Base-by-base conservation (phyloP, 2,888 invertebrate genomes). In the Orthosia gothica region DNA sequence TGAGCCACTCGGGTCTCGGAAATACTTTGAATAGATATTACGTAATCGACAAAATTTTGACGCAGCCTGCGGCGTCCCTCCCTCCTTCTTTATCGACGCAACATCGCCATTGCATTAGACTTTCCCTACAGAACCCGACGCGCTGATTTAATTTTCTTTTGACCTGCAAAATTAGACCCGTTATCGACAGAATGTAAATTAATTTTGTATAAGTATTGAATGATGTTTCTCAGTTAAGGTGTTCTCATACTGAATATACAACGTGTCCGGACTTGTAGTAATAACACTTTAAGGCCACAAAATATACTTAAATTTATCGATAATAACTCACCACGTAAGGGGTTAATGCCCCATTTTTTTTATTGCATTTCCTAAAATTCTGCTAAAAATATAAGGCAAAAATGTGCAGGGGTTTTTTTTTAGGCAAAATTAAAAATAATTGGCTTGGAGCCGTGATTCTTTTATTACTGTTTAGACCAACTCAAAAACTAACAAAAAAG, bases 11-110 rank as follows among this genome's bases (percentile, higher is more conserved):
- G 68, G 52, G 20, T 80, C 81, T 76, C 79, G 85, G 85, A 86
- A 91, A 88, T 91, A 91, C 91, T 94, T 93, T 93, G 93, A 94
- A 95, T 94, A 91, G 91, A 92, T 93, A 94, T 93, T 91, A 92
- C 91, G 91, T 89, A 91, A 93, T 93, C 92, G 90, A 83, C 86
- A 86, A 89, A 90, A 93, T 91, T 92, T 92, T 89, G 91, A 92
- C 91, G 90, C 91, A 91, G 89, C 90, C 89, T 88, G 87, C 80
- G 88, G 86, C 86, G 76, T 52, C 81, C 79, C 81, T 77, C 70
- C 80, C 88, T 86, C 84, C 82, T 89, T 86, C 88, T 89, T 91
- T 92, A 91, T 93, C 90, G 90, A 82, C 81, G 87, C 85, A 86
- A 89, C 87, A 90, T 91, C 89, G 86, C 84, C 83, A 91, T 90